Evolutionary conservation across 2,113 vertebrate species (phyloP).

Genomic region (Ptychochromis oligacanthus): DNA sequence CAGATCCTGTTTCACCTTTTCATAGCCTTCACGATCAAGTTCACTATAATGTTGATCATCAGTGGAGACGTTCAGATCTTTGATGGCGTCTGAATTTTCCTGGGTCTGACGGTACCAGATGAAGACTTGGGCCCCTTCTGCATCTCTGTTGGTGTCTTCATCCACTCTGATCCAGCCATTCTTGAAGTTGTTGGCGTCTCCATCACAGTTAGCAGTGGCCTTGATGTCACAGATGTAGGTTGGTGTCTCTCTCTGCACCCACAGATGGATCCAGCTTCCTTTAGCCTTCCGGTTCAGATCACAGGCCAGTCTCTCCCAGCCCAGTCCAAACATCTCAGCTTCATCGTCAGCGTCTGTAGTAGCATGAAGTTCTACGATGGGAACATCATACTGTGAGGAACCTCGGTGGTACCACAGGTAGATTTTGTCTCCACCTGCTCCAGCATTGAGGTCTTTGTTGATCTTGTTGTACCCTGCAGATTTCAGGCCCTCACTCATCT

Average conservation of each 20-base stretch:
- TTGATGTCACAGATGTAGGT: background rate
- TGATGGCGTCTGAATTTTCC: too few species aligned
- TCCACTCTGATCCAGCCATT: too few species aligned
- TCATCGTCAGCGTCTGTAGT: background rate
- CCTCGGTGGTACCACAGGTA: slow-evolving; percentile 1
- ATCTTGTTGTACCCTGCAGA: background rate
- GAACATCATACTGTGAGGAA: background rate
- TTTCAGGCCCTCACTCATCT: background rate
- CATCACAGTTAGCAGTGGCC: background rate
- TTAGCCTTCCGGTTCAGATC: too few species aligned
- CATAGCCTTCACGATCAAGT: fast-evolving
- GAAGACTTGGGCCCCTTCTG: background rate
- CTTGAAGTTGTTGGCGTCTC: too few species aligned
- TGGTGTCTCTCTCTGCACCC: background rate
- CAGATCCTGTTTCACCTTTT: background rate
- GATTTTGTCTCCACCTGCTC: background rate
- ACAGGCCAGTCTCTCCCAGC: background rate
- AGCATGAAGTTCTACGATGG: background rate
- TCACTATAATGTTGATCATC: background rate
- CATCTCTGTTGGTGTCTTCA: too few species aligned
- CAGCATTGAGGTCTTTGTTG: background rate
- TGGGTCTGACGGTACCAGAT: background rate
- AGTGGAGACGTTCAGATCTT: background rate
- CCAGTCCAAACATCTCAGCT: background rate
- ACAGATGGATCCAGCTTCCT: background rate